Evolutionary conservation across 2,888 invertebrate genomes (phyloP).

Genomic region (Charanyca ferruginea): DNA sequence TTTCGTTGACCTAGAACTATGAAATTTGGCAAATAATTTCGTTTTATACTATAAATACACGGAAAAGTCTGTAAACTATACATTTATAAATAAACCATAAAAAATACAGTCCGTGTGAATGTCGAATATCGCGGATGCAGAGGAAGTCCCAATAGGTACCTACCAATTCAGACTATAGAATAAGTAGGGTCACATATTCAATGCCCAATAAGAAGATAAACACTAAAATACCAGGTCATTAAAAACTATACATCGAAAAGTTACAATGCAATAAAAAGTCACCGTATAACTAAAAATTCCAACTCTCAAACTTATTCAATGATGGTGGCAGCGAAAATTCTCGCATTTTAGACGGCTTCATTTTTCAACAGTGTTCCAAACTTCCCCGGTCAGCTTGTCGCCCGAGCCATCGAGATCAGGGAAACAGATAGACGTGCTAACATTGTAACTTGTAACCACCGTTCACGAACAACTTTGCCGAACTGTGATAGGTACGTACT

Average conservation of each 20-base stretch:
- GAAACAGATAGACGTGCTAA: slow-evolving; percentile 50
- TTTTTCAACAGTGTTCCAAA: slow-evolving; percentile 52
- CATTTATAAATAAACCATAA: too few relatives aligned
- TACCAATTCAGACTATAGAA: too few relatives aligned
- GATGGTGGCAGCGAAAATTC: slow-evolving; percentile 27
- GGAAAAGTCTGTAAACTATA: too few relatives aligned
- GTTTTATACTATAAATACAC: too few relatives aligned
- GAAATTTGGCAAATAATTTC: too few relatives aligned
- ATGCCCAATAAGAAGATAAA: neutral
- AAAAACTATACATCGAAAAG: slow-evolving; percentile 15
- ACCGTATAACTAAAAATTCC: slow-evolving; percentile 20
- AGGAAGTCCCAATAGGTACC: too few relatives aligned
- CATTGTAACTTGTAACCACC: slow-evolving; percentile 49
- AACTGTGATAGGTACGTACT: slow-evolving; percentile 24
- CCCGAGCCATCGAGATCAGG: slow-evolving; percentile 41
- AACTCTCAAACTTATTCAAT: slow-evolving; percentile 46
- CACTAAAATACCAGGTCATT: neutral
- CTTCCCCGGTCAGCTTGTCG: slow-evolving; percentile 55
- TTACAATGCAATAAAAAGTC: slow-evolving; percentile 37
- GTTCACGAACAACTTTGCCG: slow-evolving; percentile 27
- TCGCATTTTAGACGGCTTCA: slow-evolving; percentile 48
- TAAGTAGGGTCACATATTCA: too few relatives aligned
- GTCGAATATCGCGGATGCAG: too few relatives aligned
- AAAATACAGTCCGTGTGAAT: too few relatives aligned
- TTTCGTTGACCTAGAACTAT: too few relatives aligned